Evolutionary conservation across 2,888 invertebrate species (phyloP).

Genomic region (Diplazon laetatorius): DNA sequence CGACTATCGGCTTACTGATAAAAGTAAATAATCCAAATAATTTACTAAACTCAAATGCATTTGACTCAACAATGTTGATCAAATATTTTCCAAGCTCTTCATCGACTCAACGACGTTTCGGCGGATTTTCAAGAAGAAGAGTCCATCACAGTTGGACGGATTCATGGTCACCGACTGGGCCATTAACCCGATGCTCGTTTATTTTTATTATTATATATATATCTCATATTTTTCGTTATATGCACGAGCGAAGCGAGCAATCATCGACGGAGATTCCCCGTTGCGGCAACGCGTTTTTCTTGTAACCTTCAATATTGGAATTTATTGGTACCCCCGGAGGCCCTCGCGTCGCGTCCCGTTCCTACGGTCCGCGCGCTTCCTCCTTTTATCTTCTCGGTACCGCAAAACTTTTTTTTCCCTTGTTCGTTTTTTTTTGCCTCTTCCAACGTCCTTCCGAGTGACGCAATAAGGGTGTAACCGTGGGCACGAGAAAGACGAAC

Average conservation of each 20-base stretch:
- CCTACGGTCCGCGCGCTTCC: constrained; percentile 44
- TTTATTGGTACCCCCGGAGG: constrained; percentile 57
- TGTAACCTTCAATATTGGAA: constrained; percentile 52
- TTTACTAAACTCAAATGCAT: too few relatives aligned
- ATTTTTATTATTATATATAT: background rate
- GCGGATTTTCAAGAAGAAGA: too few relatives aligned
- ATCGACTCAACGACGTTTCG: too few relatives aligned
- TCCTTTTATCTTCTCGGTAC: constrained; percentile 37
- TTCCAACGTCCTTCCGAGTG: constrained; percentile 44
- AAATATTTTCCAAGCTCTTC: too few relatives aligned
- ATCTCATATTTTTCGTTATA: constrained; percentile 3
- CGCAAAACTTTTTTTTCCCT: constrained; percentile 29
- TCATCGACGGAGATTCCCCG: constrained; percentile 52
- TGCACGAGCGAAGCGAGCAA: constrained; percentile 52
- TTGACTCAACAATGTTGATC: too few relatives aligned
- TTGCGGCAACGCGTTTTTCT: constrained; percentile 51
- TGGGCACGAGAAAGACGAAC: constrained; percentile 29
- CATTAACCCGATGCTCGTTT: background rate
- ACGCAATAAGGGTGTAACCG: constrained; percentile 47
- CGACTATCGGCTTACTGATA: too few relatives aligned
- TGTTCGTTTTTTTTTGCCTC: constrained; percentile 41
- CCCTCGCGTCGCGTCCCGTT: constrained; percentile 24
- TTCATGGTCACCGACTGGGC: background rate
- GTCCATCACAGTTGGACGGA: too few relatives aligned
- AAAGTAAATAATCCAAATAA: too few relatives aligned